These are phyloP conservation scores for Scortum barcoo DNA, from an alignment of 2,113 vertebrate genomes.

Conservation along the genomic window DNA sequence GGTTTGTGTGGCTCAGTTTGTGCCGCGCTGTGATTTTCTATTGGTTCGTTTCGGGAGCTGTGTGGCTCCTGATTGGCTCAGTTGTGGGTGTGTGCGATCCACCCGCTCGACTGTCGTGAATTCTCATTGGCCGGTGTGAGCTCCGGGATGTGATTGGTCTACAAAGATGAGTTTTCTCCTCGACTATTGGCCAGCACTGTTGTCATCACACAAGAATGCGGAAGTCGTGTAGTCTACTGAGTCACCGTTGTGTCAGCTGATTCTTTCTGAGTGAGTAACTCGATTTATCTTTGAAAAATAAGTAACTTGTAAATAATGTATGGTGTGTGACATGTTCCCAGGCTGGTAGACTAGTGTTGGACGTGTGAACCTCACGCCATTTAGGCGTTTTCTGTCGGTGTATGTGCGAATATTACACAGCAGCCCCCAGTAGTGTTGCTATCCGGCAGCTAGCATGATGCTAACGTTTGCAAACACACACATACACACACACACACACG, in stretches of 20 bases:
- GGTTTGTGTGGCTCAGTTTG: constrained; percentile 63
- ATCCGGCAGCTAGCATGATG: constrained; percentile 72
- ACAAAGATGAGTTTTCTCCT: rapidly evolving
- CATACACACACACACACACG: constrained; percentile 1
- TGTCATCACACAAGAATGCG: constrained; percentile 84
- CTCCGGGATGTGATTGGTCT: constrained; percentile 54
- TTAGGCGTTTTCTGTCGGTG: constrained; percentile 27
- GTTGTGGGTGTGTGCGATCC: constrained; percentile 81
- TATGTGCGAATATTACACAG: constrained; percentile 21
- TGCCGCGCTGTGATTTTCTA: constrained; percentile 91
- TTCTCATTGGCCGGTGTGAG: constrained; percentile 62
- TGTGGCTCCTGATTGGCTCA: constrained; percentile 72
- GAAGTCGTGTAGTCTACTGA: constrained; percentile 87
- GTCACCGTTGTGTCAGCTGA: constrained; percentile 90
- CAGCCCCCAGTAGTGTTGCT: constrained; percentile 41
- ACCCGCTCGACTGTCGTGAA: constrained; percentile 28
- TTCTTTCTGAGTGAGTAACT: constrained; percentile 89
- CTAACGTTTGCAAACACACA: constrained; percentile 59
- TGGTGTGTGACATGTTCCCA: constrained; percentile 16
- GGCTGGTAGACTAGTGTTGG: neutral
- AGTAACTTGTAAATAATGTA: constrained; percentile 36
- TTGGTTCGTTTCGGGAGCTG: constrained; percentile 68
- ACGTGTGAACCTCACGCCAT: constrained; percentile 10
- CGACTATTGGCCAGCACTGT: constrained; percentile 71
- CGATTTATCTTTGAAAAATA: constrained; percentile 73